A percentile compares a stretch with the other conserved stretches of the same genome.
phyloP scores from a whole-genome alignment of 2,888 invertebrate genomes.

The Spilosoma lubricipeda region DNA sequence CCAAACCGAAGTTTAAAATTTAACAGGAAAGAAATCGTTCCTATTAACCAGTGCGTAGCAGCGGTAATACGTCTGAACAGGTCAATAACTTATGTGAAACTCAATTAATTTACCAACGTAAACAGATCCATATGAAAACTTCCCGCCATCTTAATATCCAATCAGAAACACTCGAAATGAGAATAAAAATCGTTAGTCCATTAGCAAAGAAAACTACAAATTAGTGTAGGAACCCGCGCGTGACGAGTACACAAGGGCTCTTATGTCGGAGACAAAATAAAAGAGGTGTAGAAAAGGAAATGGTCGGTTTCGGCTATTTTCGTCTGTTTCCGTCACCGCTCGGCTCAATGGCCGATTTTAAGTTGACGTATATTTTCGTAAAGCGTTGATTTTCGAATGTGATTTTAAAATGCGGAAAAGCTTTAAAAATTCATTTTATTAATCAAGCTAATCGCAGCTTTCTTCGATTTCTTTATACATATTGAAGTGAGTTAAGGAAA shows the following conservation, averaged over 20 bases:
- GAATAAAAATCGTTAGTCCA: conserved; percentile 35
- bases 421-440: neutral
- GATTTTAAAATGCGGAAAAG: conserved; percentile 13
- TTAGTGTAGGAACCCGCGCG: conserved; percentile 46
- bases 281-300: conserved; percentile 56
- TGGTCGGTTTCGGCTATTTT: conserved; percentile 66
- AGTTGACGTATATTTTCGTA: conserved; percentile 34
- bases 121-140: conserved; percentile 19
- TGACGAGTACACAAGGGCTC: conserved; percentile 41
- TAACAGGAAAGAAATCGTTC: neutral
- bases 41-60: neutral
- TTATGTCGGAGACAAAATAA: conserved; percentile 48
- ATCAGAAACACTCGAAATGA: conserved; percentile 19
- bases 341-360: conserved; percentile 38
- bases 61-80: neutral
- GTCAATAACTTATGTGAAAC: conserved; percentile 10
- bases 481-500: neutral
- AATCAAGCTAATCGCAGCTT: neutral
- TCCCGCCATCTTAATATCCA: conserved; percentile 8
- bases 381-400: neutral
- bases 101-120: conserved; percentile 15
- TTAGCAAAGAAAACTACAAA: conserved; percentile 52
- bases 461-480: neutral
- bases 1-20: neutral
- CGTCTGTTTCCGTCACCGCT: conserved; percentile 67